A percentile compares a stretch with the other conserved stretches of the same genome.
phyloP scores from a whole-genome alignment of 2,113 vertebrate genomes.

The Ctenomys sociabilis region DNA sequence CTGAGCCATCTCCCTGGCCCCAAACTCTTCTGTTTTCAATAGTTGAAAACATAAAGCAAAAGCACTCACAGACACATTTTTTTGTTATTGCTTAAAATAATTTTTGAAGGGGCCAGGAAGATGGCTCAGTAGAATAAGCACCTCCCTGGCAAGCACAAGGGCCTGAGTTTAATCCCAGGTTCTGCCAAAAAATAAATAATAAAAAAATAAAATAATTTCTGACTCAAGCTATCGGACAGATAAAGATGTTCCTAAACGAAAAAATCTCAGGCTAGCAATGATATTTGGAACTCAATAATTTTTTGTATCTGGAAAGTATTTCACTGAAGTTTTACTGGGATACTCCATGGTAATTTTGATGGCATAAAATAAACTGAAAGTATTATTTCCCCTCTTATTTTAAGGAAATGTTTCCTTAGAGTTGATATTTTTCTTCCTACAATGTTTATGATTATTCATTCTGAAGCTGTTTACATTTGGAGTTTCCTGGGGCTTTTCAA shows the following conservation, averaged over 20 bases:
- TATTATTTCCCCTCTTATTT: neutral
- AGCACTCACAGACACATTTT: constrained; percentile 15
- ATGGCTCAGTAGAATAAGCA: too few species aligned
- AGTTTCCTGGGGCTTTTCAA: neutral
- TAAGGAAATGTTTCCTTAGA: neutral
- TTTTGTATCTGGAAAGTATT: constrained; percentile 26
- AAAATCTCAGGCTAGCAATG: neutral
- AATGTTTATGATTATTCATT: neutral
- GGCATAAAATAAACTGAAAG: neutral
- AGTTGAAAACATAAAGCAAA: constrained; percentile 10
- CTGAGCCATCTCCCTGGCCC: too few species aligned
- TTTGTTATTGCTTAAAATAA: constrained; percentile 16
- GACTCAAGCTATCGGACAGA: constrained; percentile 41
- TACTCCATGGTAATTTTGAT: neutral
- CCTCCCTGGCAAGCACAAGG: too few species aligned
- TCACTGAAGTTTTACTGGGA: constrained; percentile 54
- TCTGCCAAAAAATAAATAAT: too few species aligned
- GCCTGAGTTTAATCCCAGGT: too few species aligned
- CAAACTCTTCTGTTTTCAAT: constrained; percentile 53
- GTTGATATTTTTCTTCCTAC: constrained; percentile 3
- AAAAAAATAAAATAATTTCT: constrained; percentile 52
- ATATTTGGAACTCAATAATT: constrained; percentile 50
- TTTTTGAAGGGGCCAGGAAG: too few species aligned
- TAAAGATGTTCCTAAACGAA: constrained; percentile 19
- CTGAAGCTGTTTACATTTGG: neutral